These are phyloP conservation scores for Phalloptychus januarius DNA, from an alignment of 2,797 vertebrate genomes.

Conservation along the genomic window DNA sequence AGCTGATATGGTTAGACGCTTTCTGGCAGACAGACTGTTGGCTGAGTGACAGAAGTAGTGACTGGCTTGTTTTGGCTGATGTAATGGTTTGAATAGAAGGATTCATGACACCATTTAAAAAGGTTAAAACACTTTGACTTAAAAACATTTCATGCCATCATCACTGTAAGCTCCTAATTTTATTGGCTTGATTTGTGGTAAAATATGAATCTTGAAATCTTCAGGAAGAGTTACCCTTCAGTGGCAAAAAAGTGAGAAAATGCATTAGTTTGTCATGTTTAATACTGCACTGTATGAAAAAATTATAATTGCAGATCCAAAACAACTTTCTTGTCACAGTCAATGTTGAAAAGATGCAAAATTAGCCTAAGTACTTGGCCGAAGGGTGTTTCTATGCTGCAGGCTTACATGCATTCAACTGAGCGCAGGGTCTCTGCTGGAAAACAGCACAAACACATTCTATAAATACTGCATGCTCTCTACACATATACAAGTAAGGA, in stretches of 20 bases:
- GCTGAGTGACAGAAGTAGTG: conserved; percentile 39
- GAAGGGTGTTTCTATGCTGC: conserved; percentile 52
- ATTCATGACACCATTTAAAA: conserved; percentile 48
- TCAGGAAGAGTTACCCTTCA: conserved; percentile 2
- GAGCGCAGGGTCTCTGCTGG: conserved; percentile 2
- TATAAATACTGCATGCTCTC: conserved; percentile 17
- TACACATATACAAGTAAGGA: conserved; percentile 17
- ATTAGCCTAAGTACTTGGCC: conserved; percentile 38
- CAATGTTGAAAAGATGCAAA: conserved; percentile 32
- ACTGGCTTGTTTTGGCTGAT: conserved; percentile 34
- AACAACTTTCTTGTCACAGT: conserved; percentile 20
- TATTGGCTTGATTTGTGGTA: conserved; percentile 3
- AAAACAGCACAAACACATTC: conserved; percentile 8
- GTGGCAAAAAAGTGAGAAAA: conserved; percentile 12
- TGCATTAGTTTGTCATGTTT: conserved; percentile 12
- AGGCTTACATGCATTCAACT: conserved; percentile 30
- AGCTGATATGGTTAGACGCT: conserved; percentile 18
- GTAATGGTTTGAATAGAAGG: conserved; percentile 42
- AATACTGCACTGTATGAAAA: conserved; percentile 4
- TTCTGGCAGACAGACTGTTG: conserved; percentile 9
- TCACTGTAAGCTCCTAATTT: conserved; percentile 3
- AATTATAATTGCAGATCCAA: conserved; percentile 46
- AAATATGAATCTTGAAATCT: conserved; percentile 28
- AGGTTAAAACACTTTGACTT: conserved; percentile 53
- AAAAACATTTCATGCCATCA: conserved; percentile 24